Evolutionary conservation across 1,140 invertebrate species (phyloP).

Genomic region (Euglossa dilemma): DNA sequence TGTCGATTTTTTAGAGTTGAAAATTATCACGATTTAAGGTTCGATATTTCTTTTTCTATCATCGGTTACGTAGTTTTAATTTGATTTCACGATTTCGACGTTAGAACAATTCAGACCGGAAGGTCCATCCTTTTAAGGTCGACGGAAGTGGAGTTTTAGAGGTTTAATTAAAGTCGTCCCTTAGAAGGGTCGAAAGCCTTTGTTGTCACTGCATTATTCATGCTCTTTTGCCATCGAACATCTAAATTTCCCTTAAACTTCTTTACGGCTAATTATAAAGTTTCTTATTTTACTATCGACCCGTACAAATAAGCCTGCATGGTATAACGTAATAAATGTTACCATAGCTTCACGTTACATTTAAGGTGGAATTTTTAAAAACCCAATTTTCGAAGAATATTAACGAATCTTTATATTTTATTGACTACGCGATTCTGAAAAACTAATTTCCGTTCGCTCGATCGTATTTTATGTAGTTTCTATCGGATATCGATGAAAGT

Average conservation of each 20-base stretch:
- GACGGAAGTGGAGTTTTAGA: background rate
- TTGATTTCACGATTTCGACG: background rate
- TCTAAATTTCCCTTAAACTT: slow-evolving; percentile 4
- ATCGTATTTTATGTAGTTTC: too few relatives aligned
- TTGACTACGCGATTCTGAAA: too few relatives aligned
- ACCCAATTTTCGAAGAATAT: background rate
- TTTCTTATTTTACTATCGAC: background rate
- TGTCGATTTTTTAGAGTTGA: too few relatives aligned
- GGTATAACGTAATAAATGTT: background rate
- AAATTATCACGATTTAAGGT: too few relatives aligned
- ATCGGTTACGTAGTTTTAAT: too few relatives aligned
- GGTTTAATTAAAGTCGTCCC: slow-evolving; percentile 41
- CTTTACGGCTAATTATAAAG: background rate
- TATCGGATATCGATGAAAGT: too few relatives aligned
- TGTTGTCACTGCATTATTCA: slow-evolving; percentile 39
- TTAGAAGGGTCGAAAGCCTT: background rate
- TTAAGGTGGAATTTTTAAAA: too few relatives aligned
- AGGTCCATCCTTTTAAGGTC: background rate
- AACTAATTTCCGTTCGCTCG: too few relatives aligned
- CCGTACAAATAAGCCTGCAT: background rate
- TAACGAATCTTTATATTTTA: background rate
- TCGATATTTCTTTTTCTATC: too few relatives aligned
- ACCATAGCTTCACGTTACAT: background rate
- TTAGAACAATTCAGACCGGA: background rate
- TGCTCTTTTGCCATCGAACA: background rate